Evolutionary conservation across 2,797 vertebrate species (phyloP), one percentile per base, ranked within the genome.

Genomic region (Poecilia gillii): DNA sequence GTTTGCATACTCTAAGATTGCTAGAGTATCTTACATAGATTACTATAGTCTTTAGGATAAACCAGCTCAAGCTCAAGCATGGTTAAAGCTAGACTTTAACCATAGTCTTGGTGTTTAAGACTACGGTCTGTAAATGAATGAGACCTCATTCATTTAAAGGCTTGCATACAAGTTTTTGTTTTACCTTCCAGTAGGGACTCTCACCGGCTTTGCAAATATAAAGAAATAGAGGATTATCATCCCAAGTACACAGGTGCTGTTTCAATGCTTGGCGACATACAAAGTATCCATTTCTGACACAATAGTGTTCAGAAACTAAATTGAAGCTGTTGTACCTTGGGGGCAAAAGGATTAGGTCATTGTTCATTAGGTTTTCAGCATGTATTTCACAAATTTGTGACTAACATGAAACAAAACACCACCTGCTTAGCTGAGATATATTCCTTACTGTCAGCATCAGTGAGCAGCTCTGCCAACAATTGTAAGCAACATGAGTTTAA

Each of bases 11-110:
- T 4, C 53, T 55, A 12, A 55, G 25, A 55, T n/a, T n/a, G 25
- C 53, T 55, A n/a, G 16, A 49, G 0, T 18, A 49, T 49, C 47
- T 49, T 49, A 6, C 47, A 6, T 5, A 49, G 16, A 49, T 49
- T 49, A 49, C 16, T 16, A 14, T 16, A 90, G 93, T 94, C 90
- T 86, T 80, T 71, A 88, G 82, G 85, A 83, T 79, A 88, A 82
- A 89, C 94, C 85, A 92, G 90, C 91, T 93, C 88, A 90, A 94
- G 93, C 93, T 47, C 46, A 47, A 16, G 46, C 46, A 47, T 47
- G 14, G 46, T 45, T 46, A 46, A 13, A 46, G 0, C 45, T 4
- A 13, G 12, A 11, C 45, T 46, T 46, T 46, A 46, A 13, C 45
- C 45, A 14, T 46, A 3, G 43, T 45, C 45, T 46, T 46, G 45